phyloP scores from a whole-genome alignment of 2,113 vertebrate species.

The Mormoops blainvillei region DNA sequence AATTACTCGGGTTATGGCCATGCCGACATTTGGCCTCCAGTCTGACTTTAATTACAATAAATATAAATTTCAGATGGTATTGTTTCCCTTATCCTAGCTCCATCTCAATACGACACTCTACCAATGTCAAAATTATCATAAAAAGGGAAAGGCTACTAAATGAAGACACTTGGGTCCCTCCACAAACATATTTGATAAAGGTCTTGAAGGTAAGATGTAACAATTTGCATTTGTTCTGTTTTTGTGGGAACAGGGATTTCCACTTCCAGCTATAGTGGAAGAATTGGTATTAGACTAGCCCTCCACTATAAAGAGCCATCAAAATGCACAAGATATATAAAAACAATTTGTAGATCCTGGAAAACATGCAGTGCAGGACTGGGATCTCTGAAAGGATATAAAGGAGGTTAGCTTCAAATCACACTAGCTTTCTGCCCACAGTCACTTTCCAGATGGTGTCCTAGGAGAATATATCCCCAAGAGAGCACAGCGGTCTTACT shows the following conservation, averaged over 20 bases:
- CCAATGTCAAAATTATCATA: neutral
- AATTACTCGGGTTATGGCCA: conserved; percentile 13
- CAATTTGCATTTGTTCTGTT: neutral
- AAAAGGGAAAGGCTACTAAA: neutral
- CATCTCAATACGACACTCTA: neutral
- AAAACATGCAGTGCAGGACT: neutral
- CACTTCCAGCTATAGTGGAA: neutral
- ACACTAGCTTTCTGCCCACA: neutral
- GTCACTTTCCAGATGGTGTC: neutral
- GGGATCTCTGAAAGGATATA: neutral
- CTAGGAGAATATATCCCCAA: neutral
- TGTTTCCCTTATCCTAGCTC: neutral
- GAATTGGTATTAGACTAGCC: neutral
- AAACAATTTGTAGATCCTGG: neutral
- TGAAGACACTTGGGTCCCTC: neutral
- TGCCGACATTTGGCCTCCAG: conserved; percentile 25
- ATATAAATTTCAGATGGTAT: conserved; percentile 15
- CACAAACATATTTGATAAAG: neutral
- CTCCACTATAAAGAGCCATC: neutral
- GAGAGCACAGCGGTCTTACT: neutral
- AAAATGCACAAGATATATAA: neutral
- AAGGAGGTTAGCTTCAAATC: neutral
- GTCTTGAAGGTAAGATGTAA: neutral
- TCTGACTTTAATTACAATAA: conserved; percentile 35
- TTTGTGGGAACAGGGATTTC: neutral